phyloP scores from a whole-genome alignment of 2,797 vertebrate genomes.

The Anguilla marmorata region DNA sequence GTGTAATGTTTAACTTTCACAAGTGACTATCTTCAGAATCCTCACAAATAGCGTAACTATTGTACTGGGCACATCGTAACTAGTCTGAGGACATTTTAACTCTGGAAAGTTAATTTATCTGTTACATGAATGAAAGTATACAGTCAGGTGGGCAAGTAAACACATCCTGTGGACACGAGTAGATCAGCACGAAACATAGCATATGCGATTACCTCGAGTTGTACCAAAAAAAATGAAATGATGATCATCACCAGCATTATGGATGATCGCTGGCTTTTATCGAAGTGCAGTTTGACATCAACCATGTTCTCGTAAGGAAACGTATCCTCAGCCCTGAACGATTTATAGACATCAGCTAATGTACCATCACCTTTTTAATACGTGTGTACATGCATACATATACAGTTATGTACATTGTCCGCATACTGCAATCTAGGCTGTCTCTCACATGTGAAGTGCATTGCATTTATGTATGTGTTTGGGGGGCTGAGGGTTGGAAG shows the following conservation, averaged over 20 bases:
- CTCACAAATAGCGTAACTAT: not conserved
- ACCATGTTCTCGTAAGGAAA: not conserved
- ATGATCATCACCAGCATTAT: not conserved
- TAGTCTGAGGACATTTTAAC: not conserved
- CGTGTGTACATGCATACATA: not conserved
- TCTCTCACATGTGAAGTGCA: not conserved
- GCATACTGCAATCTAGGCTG: not conserved
- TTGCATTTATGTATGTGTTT: not conserved
- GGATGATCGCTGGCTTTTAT: not conserved
- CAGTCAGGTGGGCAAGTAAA: not conserved
- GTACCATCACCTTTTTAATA: not conserved
- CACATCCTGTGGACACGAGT: not conserved
- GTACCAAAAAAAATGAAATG: not conserved
- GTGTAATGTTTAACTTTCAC: not conserved
- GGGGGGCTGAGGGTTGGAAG: constrained; percentile 32
- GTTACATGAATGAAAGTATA: not conserved
- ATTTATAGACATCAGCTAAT: not conserved
- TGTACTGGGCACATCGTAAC: not conserved
- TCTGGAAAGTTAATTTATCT: not conserved
- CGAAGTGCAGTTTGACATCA: not conserved
- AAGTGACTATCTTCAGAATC: not conserved
- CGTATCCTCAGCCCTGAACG: not conserved
- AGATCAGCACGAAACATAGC: not conserved
- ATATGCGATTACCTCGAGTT: not conserved
- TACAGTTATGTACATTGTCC: not conserved